Evolutionary conservation across 1,140 invertebrate genomes (phyloP), one percentile per base, ranked within the genome.

Genomic region (Leucophenga varia): DNA sequence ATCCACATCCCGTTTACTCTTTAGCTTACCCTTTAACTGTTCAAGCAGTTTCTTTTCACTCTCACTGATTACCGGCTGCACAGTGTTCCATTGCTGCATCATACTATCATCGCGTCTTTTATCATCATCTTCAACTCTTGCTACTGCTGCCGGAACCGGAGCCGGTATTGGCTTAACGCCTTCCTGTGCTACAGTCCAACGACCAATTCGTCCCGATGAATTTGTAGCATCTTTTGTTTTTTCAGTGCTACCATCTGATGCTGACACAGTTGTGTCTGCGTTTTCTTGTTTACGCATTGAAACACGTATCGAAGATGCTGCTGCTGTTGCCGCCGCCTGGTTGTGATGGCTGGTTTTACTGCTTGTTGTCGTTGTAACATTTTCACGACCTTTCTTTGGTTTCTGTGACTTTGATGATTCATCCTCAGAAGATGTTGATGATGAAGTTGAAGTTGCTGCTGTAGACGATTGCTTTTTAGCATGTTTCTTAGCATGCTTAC

Each of bases 231-330:
- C 57, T 41, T 68, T 68, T 16, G 5, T 31, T 31, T 52, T 48
- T 51, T 56, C 0, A 8, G 21, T 34, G 17, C 10, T 4, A 17
- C 10, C 18, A 31, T 3, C 10, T 20, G 30, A 18, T 13, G 21
- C 8, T 40, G 38, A 1, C 22, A 14, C 8, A 20, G 16, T n/a
- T 38, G 41, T 6, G 1, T 22, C 39, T 74, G 57, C 72, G 79
- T 47, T 5, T n/a, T 78, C 77, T 43, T 84, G 82, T 47, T 86
- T 86, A 17, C 85, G 76, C 85, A 86, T 86, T 1, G 83, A 79
- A 0, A 87, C 83, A 2, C 84, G 77, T 56, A 86, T 85, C 37
- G 84, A 86, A 31, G 80, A 79, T 1, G 80, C 80, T 38, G 72
- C 28, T 4, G 21, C 7, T n/a, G 18, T 30, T 12, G 31, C 8